These are phyloP conservation scores for Ibycter americanus DNA, from an alignment of 2,797 vertebrate species.

Conservation along the genomic window DNA sequence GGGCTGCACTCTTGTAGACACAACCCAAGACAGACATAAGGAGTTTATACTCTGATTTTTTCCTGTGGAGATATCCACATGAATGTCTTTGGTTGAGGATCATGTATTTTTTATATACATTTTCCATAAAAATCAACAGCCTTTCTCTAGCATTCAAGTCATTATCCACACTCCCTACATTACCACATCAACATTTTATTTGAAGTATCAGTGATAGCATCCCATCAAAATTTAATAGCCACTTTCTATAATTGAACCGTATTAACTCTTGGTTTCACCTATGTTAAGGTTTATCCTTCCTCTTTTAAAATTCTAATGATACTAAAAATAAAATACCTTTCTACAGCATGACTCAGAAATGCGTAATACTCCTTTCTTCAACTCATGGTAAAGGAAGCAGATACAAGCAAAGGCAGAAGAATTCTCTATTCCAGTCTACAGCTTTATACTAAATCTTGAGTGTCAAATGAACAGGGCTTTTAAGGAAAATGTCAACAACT, in stretches of 20 bases:
- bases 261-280: constrained; percentile 46
- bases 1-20: not conserved
- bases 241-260: not conserved
- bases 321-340: constrained; percentile 55
- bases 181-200: constrained; percentile 1
- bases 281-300: not conserved
- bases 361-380: constrained; percentile 28
- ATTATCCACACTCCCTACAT: not conserved
- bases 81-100: not conserved
- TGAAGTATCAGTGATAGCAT: constrained; percentile 13
- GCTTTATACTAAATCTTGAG: not conserved
- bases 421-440: not conserved
- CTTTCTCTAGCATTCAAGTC: not conserved
- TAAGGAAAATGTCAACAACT: constrained; percentile 55
- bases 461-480: constrained; percentile 36
- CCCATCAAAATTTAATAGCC: constrained; percentile 40
- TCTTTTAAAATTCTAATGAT: constrained; percentile 51
- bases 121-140: constrained; percentile 17
- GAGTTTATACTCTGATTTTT: not conserved
- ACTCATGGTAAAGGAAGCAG: not conserved
- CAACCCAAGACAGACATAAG: not conserved
- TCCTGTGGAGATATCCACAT: not conserved
- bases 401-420: not conserved
- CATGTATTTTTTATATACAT: not conserved
- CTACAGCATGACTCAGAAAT: constrained; percentile 32